phyloP scores from a whole-genome alignment of 2,888 invertebrate genomes.

The Colletes collaris region DNA sequence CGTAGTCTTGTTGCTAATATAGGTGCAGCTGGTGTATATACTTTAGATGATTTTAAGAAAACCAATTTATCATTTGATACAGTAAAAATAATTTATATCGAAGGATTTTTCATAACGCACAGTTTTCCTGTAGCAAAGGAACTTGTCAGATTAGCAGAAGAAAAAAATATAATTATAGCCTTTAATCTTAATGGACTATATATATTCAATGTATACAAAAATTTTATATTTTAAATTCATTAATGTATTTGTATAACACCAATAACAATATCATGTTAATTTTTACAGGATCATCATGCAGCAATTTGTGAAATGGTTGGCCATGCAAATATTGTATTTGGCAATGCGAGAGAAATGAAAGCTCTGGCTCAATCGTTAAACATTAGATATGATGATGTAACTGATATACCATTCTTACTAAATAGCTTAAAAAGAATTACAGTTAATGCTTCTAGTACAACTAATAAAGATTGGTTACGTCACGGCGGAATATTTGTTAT shows the following conservation, averaged over 20 bases:
- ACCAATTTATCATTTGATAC: conserved; percentile 70
- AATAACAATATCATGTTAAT: conserved; percentile 16
- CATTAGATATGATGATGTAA: conserved; percentile 73
- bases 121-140: conserved; percentile 79
- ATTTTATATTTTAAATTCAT: neutral
- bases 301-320: conserved; percentile 79
- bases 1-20: conserved; percentile 80
- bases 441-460: conserved; percentile 72
- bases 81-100: conserved; percentile 80
- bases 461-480: conserved; percentile 73
- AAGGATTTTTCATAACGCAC: conserved; percentile 81
- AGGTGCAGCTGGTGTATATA: conserved; percentile 80
- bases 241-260: neutral
- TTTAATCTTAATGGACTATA: conserved; percentile 81
- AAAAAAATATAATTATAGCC: conserved; percentile 76
- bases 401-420: conserved; percentile 77
- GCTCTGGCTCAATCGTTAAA: conserved; percentile 76
- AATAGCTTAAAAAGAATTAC: conserved; percentile 77
- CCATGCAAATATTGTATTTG: conserved; percentile 78
- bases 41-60: conserved; percentile 72
- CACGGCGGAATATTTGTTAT: conserved; percentile 77
- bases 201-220: conserved; percentile 75
- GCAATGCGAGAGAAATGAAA: conserved; percentile 77
- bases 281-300: conserved; percentile 74
- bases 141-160: conserved; percentile 75